A percentile compares a stretch with the other conserved stretches of the same genome.
phyloP scores from a whole-genome alignment of 2,888 invertebrate species.

The Zygogramma bicolorata region DNA sequence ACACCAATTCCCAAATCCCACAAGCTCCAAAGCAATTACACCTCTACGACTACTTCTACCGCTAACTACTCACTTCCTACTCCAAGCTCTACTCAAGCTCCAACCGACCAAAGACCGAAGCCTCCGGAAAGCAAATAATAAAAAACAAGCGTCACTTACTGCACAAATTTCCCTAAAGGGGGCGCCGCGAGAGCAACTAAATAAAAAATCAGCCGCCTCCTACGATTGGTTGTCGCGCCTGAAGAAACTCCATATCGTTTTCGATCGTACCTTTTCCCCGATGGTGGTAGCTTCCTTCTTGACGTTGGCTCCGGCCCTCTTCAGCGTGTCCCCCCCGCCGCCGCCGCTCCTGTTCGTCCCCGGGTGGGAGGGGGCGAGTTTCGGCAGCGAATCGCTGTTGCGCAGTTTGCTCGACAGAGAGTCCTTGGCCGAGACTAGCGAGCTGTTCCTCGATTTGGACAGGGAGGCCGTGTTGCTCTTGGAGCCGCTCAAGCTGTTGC shows the following conservation, averaged over 20 bases:
- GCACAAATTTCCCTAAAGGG: constrained; percentile 58
- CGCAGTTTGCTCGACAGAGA: constrained; percentile 70
- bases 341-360: constrained; percentile 51
- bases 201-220: constrained; percentile 59
- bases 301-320: constrained; percentile 54
- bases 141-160: constrained; percentile 66
- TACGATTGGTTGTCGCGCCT: constrained; percentile 70
- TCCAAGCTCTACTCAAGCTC: constrained; percentile 35
- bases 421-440: constrained; percentile 65
- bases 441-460: constrained; percentile 64
- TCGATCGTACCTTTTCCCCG: constrained; percentile 77
- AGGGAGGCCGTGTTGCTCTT: constrained; percentile 62
- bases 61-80: constrained; percentile 32
- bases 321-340: constrained; percentile 53
- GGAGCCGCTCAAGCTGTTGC: constrained; percentile 51
- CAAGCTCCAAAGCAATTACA: constrained; percentile 2
- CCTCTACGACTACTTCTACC: neutral
- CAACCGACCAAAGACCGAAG: constrained; percentile 32
- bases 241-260: constrained; percentile 77
- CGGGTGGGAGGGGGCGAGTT: constrained; percentile 40
- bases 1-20: neutral
- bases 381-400: constrained; percentile 69
- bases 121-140: constrained; percentile 57
- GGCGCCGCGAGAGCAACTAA: constrained; percentile 58
- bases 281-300: constrained; percentile 36